phyloP scores from a whole-genome alignment of 2,888 invertebrate genomes.

The Tenthredo notha region DNA sequence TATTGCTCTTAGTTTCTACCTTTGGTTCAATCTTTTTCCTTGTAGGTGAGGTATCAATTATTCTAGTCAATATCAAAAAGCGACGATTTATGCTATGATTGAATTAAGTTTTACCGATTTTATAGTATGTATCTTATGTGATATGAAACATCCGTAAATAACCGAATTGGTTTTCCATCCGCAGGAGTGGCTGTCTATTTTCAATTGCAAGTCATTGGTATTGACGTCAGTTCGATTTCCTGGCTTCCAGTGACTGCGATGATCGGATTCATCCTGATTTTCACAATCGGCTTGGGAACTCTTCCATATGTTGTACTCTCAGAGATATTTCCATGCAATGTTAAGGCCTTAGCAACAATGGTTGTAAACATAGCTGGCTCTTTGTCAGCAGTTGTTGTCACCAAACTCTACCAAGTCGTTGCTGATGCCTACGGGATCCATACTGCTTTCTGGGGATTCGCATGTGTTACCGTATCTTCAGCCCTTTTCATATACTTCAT shows the following conservation, averaged over 20 bases:
- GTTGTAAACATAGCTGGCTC: slow-evolving; percentile 56
- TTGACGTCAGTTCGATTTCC: neutral
- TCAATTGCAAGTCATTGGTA: neutral
- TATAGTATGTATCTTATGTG: neutral
- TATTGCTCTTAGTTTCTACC: slow-evolving; percentile 52
- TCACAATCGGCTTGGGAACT: slow-evolving; percentile 55
- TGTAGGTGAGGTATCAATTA: neutral
- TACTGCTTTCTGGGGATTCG: slow-evolving; percentile 58
- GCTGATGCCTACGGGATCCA: slow-evolving; percentile 46
- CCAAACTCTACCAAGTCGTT: slow-evolving; percentile 55
- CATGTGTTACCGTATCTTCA: slow-evolving; percentile 20
- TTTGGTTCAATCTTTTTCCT: slow-evolving; percentile 21
- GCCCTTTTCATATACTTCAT: slow-evolving; percentile 32
- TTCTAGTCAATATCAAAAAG: neutral
- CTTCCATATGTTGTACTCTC: slow-evolving; percentile 57
- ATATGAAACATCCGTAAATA: neutral
- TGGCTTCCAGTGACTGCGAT: slow-evolving; percentile 50
- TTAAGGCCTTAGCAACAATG: slow-evolving; percentile 57
- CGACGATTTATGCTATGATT: neutral
- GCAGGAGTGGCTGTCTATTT: slow-evolving; percentile 33
- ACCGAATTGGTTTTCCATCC: neutral
- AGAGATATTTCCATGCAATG: slow-evolving; percentile 60
- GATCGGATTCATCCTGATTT: slow-evolving; percentile 11
- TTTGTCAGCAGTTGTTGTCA: slow-evolving; percentile 36
- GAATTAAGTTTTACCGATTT: neutral